Conservation (phyloP, 2,888 invertebrate genomes). For the Cantharis nigra region DNA sequence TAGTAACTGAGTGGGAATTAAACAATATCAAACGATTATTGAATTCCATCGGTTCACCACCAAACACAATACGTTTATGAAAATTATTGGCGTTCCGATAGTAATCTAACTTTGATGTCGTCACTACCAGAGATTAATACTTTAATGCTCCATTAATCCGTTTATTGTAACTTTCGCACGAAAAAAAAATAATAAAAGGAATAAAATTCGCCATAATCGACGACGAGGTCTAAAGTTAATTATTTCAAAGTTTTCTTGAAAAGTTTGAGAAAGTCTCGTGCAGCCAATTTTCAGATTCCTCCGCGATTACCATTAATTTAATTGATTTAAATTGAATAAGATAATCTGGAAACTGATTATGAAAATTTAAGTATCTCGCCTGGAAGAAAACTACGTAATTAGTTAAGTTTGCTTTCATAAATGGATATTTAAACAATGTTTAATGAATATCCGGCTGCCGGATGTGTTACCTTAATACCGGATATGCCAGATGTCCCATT, state of each 20-base stretch:
- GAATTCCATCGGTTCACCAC: background rate
- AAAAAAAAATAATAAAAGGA: background rate
- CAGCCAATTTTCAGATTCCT: background rate
- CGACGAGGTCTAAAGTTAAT: background rate
- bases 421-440: conserved; percentile 31
- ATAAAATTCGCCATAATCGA: background rate
- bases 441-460: conserved; percentile 32
- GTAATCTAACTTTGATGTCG: background rate
- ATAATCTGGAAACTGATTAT: background rate
- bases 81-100: background rate
- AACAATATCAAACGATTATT: background rate
- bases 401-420: background rate
- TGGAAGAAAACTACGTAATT: background rate
- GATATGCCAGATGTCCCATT: conserved; percentile 30
- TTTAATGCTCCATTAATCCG: background rate
- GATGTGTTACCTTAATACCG: conserved; percentile 21
- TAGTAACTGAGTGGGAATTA: background rate
- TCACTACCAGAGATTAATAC: background rate
- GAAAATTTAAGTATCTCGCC: background rate
- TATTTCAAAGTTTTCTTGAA: background rate
- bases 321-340: background rate
- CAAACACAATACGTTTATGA: background rate
- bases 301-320: background rate
- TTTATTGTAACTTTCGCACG: background rate
- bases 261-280: background rate